A percentile compares a stretch with the other conserved stretches of the same genome.
phyloP scores from a whole-genome alignment of 1,140 invertebrate species.

The Dinoponera quadriceps region DNA sequence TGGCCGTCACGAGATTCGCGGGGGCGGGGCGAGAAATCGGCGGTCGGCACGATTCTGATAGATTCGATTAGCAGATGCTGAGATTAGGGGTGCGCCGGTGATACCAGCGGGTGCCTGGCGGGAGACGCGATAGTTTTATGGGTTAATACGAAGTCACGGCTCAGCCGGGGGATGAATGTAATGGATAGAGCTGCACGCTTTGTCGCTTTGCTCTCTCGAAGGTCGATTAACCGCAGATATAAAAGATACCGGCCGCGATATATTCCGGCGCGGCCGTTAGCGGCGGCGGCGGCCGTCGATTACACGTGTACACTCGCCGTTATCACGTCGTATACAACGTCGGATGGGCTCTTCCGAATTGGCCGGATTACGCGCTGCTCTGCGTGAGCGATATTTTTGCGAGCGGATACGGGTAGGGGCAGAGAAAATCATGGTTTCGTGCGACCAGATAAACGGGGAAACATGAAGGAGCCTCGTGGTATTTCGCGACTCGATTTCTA shows the following conservation, averaged over 20 bases:
- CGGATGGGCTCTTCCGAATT: background rate
- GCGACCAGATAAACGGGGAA: too few species aligned
- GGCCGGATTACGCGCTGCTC: too few species aligned
- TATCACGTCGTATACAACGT: background rate
- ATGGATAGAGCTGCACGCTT: too few species aligned
- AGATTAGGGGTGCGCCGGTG: conserved; percentile 40
- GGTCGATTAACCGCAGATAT: conserved; percentile 14
- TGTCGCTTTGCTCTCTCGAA: background rate
- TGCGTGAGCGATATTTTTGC: too few species aligned
- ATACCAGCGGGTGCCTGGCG: conserved; percentile 4
- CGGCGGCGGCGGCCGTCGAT: background rate
- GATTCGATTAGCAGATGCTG: conserved; percentile 48
- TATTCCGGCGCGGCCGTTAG: background rate
- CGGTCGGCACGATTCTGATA: conserved; percentile 21
- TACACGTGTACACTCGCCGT: background rate
- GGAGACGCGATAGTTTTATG: conserved; percentile 33
- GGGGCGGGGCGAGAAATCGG: background rate
- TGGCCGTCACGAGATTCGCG: conserved; percentile 59
- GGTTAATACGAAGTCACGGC: background rate
- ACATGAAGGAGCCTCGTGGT: background rate
- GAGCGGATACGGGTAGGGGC: too few species aligned
- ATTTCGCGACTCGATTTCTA: background rate
- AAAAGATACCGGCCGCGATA: background rate
- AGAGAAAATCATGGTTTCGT: too few species aligned
- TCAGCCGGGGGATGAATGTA: background rate